These are phyloP conservation scores for Styela clava DNA, from an alignment of 23 tunicate genomes.

Conservation along the genomic window DNA sequence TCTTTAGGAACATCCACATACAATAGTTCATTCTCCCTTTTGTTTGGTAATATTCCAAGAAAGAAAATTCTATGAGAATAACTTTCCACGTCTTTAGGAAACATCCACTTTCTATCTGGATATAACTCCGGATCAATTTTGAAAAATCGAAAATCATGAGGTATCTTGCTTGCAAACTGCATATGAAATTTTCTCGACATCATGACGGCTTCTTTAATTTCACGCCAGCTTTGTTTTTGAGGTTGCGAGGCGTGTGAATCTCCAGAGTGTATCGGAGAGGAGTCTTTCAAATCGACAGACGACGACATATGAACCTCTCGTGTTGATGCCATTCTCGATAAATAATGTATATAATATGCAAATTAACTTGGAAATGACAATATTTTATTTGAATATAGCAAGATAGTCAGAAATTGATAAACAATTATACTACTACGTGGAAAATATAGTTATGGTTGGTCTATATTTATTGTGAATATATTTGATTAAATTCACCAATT, in stretches of 20 bases:
- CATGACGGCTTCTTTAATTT: constrained; percentile 40
- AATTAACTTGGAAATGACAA: background rate
- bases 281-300: background rate
- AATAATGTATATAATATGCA: background rate
- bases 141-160: constrained; percentile 66
- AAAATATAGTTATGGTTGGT: too few species aligned
- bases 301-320: background rate
- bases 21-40: constrained; percentile 66
- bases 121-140: constrained; percentile 5
- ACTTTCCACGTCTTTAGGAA: background rate
- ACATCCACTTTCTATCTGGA: constrained; percentile 12
- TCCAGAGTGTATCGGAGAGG: background rate
- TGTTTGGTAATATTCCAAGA: constrained; percentile 57
- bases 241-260: background rate
- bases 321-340: background rate
- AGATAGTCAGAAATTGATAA: too few species aligned
- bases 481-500: too few species aligned
- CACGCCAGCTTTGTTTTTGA: constrained; percentile 40
- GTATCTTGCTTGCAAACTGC: constrained; percentile 74
- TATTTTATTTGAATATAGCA: background rate
- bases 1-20: constrained; percentile 58
- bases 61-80: constrained; percentile 48
- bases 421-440: too few species aligned
- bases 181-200: constrained; percentile 57
- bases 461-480: too few species aligned